These are phyloP conservation scores for Ochropacha duplaris DNA, from an alignment of 2,888 invertebrate genomes.

Conservation along the genomic window DNA sequence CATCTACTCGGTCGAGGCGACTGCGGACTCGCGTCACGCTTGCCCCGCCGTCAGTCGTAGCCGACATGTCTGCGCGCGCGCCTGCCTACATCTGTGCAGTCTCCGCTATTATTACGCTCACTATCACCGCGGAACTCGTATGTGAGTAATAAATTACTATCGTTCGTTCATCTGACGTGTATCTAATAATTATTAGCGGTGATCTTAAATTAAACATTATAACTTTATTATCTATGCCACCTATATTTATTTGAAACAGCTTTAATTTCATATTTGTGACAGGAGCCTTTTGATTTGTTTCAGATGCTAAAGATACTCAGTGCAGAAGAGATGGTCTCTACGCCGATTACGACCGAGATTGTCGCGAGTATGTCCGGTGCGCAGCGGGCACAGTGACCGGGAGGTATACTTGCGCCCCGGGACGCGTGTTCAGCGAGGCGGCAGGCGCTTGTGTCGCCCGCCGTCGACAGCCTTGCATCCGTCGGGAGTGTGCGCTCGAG, in stretches of 20 bases:
- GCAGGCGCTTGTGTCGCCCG: slow-evolving; percentile 68
- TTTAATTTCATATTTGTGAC: neutral
- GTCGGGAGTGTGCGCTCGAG: slow-evolving; percentile 59
- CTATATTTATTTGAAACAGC: no score
- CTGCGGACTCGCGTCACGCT: slow-evolving; percentile 23
- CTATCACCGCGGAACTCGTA: slow-evolving; percentile 35
- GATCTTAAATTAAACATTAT: no score
- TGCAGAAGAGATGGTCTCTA: slow-evolving; percentile 70
- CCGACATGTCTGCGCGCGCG: slow-evolving; percentile 74
- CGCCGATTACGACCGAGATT: slow-evolving; percentile 71
- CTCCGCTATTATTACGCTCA: slow-evolving; percentile 32
- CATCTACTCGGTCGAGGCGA: slow-evolving; percentile 18
- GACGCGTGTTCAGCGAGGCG: slow-evolving; percentile 69
- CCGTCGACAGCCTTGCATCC: slow-evolving; percentile 61
- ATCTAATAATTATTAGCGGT: neutral
- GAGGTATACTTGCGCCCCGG: slow-evolving; percentile 64
- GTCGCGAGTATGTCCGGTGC: slow-evolving; percentile 75
- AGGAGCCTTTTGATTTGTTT: slow-evolving; percentile 25
- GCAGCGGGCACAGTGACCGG: slow-evolving; percentile 48
- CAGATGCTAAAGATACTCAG: slow-evolving; percentile 53
- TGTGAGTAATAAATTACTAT: slow-evolving; percentile 51
- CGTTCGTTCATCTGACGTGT: neutral
- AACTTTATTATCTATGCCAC: no score
- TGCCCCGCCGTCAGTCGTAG: slow-evolving; percentile 56
- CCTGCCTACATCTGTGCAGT: slow-evolving; percentile 34